Conservation (phyloP, 2,113 vertebrate species). For the Lophura nycthemera region DNA sequence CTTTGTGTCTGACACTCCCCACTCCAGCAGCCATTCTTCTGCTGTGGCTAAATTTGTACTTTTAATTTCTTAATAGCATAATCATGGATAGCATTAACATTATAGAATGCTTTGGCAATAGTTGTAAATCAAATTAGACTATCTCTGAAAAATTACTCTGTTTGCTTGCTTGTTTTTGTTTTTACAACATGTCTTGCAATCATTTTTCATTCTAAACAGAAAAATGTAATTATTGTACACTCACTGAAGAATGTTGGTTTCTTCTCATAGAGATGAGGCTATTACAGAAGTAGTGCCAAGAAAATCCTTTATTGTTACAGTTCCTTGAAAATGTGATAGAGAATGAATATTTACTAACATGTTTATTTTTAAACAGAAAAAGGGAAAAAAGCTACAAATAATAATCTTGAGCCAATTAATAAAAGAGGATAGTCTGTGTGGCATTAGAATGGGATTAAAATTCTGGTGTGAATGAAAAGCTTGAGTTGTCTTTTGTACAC, state of each 20-base stretch:
- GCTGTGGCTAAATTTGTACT: not conserved
- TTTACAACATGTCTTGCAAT: not conserved
- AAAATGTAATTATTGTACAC: not conserved
- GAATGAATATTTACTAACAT: not conserved
- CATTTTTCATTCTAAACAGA: not conserved
- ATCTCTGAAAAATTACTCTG: not conserved
- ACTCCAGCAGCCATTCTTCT: not conserved
- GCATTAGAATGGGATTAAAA: not conserved
- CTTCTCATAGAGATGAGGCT: not conserved
- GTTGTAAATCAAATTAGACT: not conserved
- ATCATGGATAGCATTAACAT: not conserved
- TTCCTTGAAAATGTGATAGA: not conserved
- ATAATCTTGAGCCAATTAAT: not conserved
- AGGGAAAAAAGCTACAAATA: not conserved
- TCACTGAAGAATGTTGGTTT: not conserved
- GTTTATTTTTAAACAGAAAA: not conserved
- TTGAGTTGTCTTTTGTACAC: not conserved
- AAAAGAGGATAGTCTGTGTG: not conserved
- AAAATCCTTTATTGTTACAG: not conserved
- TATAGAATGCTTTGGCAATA: not conserved
- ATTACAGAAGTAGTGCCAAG: not conserved
- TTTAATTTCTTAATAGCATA: not conserved
- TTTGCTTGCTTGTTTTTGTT: not conserved
- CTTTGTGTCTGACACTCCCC: not conserved
- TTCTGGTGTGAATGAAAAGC: not conserved